These are phyloP conservation scores for Apamea crenata DNA, from an alignment of 2,888 invertebrate species.

Conservation along the genomic window DNA sequence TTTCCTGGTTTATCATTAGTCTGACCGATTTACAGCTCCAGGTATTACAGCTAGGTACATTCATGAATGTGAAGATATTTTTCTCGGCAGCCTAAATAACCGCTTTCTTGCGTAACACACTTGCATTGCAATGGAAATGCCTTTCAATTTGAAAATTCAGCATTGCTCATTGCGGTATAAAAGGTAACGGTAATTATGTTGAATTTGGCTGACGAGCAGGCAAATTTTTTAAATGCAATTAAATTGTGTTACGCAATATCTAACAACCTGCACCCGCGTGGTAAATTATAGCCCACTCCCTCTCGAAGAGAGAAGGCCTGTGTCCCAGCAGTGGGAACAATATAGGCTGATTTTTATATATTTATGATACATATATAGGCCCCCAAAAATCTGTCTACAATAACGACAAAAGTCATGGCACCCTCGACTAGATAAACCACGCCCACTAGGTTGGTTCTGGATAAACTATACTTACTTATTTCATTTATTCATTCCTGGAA, in stretches of 20 bases:
- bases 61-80: background rate
- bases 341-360: too few species aligned
- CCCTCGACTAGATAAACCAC: background rate
- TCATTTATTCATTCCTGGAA: background rate
- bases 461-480: background rate
- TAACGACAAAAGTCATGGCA: background rate
- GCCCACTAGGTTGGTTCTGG: background rate
- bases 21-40: conserved; percentile 38
- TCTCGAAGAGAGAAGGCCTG: too few species aligned
- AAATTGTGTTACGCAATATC: background rate
- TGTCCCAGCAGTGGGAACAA: too few species aligned
- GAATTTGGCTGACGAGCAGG: background rate
- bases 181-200: background rate
- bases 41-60: background rate
- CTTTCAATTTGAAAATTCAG: background rate
- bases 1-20: conserved; percentile 41
- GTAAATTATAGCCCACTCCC: too few species aligned
- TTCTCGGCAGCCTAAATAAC: background rate
- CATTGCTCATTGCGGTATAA: too few species aligned
- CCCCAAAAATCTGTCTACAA: background rate
- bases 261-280: too few species aligned
- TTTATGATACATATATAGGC: too few species aligned
- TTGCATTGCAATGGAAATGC: background rate
- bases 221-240: background rate
- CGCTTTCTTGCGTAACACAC: background rate